Base-by-base conservation (phyloP, 2,888 invertebrate species). In the Dioctria rufipes region DNA sequence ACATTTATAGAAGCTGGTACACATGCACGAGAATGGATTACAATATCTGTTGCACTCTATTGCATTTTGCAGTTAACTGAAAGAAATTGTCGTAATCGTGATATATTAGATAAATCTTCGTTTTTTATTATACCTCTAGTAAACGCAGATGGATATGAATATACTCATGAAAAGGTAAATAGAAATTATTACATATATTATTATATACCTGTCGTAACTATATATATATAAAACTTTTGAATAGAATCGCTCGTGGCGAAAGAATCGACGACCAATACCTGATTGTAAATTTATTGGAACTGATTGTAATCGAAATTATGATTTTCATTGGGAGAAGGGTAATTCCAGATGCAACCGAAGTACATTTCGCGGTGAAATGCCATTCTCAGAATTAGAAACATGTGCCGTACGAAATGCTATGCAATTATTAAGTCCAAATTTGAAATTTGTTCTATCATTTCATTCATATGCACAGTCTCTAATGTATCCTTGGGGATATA, bases 141-240 rank as follows among this genome's bases (percentile, higher is more conserved):
- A 9, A 95, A 95, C 87, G 94, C 94, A 39, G 94, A 95, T 86
- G 94, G 94, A 0, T 94, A 94, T 84, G 93, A 92, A 83, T 94
- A 90, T 86, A 89, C 92, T 0, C 91, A 91, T 81, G 89, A 88
- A 25, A 86, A 87, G 85, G 91, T 91, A 80, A 60, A 25, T 42
- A 46, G 67, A 46, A 43, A 67, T 11, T 46, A 40, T 3, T 37
- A 3, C 65, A 9, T 37, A 46, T 3, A 67, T 11, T 46, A 40
- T 3, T 37, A 3, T 4, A 9, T 37, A n/a, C 43, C 25, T 5
- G 6, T 61, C 11, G 9, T 60, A 67, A 69, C n/a, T 71, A 25
- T 25, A 25, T 25, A 25, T 11, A 11, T 40, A 5, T n/a, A 80
- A 25, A 80, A 60, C 61, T 81, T 77, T 39, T 4, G 3, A 49